Base-by-base conservation (phyloP, 2,113 vertebrate genomes). In the Atractosteus spatula region DNA sequence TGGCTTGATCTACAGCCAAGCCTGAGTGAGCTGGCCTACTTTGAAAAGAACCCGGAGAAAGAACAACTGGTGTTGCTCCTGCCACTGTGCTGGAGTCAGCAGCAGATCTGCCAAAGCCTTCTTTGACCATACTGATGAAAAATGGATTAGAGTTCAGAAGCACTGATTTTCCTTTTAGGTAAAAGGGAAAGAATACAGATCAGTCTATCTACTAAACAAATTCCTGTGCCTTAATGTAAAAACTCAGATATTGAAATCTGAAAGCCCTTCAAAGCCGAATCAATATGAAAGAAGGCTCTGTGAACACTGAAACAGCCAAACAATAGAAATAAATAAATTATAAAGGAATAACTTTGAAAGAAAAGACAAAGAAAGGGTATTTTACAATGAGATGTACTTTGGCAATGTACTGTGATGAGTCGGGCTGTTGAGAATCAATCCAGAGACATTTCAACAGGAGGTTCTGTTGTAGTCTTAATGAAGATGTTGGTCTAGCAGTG, bases 111-210 rank as follows among this genome's bases (percentile, higher is more conserved):
- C 62, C 62, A 29, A 10, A 51, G 47, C 5, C 10, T 51, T 51
- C 5, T 2, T 51, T 51, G 47, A 51, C 47, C 5, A 51, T 51
- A 63, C 8, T 29, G 17, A 5, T 29, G 17, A 29, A 8, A 17
- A 63, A 4, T 63, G 62, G n/a, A 63, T 86, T 80, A 83, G 41
- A 14, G 29, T 16, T 63, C 62, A 17, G 62, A 3, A 29, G 29
- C 29, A 51, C 5, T 51, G 47, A 10, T 51, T 10, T 51, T 51
- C 47, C 10, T 10, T 51, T 51, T 51, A 51, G 10, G 47, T 7
- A 51, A 51, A 10, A 51, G 10, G 5, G 47, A 51, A 5, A 51
- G 47, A 10, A 51, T 10, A 51, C 47, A 5, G 10, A 10, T 10
- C 10, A 10, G 47, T 7, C 1, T 10, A 2, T 51, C 10, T 51